phyloP scores from a whole-genome alignment of 2,888 invertebrate genomes.

The Xestia sexstrigata region DNA sequence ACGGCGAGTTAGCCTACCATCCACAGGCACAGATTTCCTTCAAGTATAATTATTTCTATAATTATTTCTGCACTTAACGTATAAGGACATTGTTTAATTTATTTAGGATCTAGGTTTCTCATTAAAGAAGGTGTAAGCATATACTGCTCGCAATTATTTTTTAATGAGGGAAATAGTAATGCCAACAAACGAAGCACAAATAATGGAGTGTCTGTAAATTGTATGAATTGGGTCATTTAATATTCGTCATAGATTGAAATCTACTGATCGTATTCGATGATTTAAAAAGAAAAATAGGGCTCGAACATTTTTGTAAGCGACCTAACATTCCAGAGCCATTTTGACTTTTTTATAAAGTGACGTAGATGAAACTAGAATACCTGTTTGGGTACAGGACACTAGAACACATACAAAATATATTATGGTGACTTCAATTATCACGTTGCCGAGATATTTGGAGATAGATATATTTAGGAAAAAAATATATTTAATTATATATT shows the following conservation, averaged over 20 bases:
- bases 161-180: slow-evolving; percentile 45
- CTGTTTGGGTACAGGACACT: background rate
- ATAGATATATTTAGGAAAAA: too few species aligned
- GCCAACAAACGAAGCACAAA: background rate
- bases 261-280: background rate
- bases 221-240: background rate
- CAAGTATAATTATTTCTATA: slow-evolving; percentile 1
- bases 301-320: background rate
- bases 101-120: slow-evolving; percentile 7
- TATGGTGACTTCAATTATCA: background rate
- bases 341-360: background rate
- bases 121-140: slow-evolving; percentile 17
- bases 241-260: background rate
- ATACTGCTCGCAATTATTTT: slow-evolving; percentile 42
- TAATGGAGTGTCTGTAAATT: background rate
- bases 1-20: too few species aligned
- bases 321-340: background rate
- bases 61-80: background rate
- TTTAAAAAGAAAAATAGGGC: background rate
- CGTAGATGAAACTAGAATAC: background rate
- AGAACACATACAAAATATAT: background rate
- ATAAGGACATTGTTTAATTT: background rate
- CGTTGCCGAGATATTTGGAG: background rate
- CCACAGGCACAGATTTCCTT: too few species aligned
- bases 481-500: too few species aligned